Conservation (phyloP, 2,113 vertebrate species). For the Passer domesticus region DNA sequence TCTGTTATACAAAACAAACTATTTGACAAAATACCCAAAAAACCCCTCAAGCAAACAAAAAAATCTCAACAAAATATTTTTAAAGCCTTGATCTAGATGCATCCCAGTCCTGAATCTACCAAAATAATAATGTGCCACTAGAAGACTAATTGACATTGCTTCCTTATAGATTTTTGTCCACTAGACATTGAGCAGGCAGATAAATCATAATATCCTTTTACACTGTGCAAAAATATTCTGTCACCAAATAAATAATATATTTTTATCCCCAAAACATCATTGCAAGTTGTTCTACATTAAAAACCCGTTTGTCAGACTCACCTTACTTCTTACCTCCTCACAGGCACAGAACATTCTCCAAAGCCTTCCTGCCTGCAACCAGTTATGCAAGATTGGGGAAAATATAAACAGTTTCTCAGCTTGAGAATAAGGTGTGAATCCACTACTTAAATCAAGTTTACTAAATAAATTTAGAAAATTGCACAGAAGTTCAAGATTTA, state of each 20-base stretch:
- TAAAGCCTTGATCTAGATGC: background rate
- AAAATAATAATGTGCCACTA: background rate
- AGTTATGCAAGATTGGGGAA: background rate
- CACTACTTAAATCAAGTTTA: conserved; percentile 37
- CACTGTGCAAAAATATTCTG: background rate
- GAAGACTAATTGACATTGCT: background rate
- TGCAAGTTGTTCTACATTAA: background rate
- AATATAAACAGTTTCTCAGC: conserved; percentile 9
- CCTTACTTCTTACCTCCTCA: background rate
- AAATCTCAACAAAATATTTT: background rate
- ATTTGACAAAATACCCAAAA: background rate
- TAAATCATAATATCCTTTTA: background rate
- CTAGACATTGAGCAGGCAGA: background rate
- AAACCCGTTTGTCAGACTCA: background rate
- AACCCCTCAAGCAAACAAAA: background rate
- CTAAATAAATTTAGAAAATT: background rate
- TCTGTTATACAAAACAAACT: background rate
- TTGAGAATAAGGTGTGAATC: conserved; percentile 34
- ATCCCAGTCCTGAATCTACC: background rate
- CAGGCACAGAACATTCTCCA: background rate
- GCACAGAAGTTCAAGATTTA: conserved; percentile 1
- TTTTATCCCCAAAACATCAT: background rate
- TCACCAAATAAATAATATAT: conserved; percentile 10
- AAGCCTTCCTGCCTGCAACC: background rate
- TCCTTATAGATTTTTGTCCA: conserved; percentile 7